phyloP scores from a whole-genome alignment of 2,113 vertebrate species.

The Tupaia chinensis region DNA sequence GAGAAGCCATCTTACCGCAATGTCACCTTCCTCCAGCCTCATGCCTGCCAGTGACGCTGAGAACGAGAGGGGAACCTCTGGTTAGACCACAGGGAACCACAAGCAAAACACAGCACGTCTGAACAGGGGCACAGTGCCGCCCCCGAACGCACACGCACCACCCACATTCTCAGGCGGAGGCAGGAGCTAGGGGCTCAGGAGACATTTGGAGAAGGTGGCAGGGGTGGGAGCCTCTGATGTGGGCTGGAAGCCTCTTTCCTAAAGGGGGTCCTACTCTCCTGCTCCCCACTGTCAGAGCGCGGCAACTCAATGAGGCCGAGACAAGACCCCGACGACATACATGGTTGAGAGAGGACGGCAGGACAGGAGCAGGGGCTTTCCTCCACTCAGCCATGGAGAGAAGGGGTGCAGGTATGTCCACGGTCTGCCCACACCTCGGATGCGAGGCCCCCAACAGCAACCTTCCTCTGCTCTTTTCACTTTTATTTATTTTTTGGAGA shows the following conservation, averaged over 20 bases:
- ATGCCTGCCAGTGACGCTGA: constrained; percentile 97
- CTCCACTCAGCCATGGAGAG: neutral
- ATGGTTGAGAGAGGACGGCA: neutral
- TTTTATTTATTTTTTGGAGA: too few relatives aligned
- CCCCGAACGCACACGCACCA: neutral
- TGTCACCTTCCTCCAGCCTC: constrained; percentile 94
- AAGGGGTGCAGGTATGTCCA: neutral
- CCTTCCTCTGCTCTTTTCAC: neutral
- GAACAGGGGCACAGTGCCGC: neutral
- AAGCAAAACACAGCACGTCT: neutral
- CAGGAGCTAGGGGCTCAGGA: neutral
- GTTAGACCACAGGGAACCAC: constrained; percentile 34
- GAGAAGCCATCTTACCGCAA: constrained; percentile 91
- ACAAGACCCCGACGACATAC: neutral
- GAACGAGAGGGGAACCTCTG: constrained; percentile 62
- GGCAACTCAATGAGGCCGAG: neutral
- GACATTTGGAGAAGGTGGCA: neutral
- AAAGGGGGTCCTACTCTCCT: neutral
- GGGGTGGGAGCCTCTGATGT: neutral
- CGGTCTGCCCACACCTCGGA: neutral
- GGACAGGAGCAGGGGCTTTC: neutral
- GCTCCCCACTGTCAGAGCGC: neutral
- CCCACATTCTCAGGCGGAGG: neutral
- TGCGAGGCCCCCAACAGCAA: neutral
- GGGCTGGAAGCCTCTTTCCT: neutral